These are phyloP conservation scores for Didymodactylos carnosus DNA, from an alignment of 2,888 invertebrate genomes.

Conservation along the genomic window DNA sequence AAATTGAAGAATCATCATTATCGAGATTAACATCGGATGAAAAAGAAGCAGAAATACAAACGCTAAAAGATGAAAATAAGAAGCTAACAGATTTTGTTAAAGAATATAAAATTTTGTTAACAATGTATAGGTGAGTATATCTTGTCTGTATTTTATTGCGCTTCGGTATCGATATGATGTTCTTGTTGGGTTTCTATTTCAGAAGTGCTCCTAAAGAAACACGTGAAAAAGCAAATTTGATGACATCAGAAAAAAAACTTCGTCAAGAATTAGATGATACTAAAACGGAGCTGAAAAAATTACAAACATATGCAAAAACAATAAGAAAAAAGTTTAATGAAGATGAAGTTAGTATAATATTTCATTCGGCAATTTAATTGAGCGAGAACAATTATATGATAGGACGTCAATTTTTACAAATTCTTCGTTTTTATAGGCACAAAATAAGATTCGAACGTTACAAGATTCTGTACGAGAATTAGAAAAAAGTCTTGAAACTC, in stretches of 20 bases:
- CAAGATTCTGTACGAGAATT: conserved; percentile 78
- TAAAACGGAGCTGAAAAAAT: not conserved
- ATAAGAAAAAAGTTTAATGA: not conserved
- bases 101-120: not conserved
- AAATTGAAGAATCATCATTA: not conserved
- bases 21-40: not conserved
- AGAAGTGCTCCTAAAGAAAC: conserved; percentile 91
- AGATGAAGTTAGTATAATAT: not conserved
- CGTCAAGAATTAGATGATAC: conserved; percentile 10
- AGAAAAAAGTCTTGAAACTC: conserved; percentile 54
- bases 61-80: not conserved
- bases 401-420: no score
- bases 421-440: conserved; percentile 51
- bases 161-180: no score
- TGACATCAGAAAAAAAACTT: conserved; percentile 7
- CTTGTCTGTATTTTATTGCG: no score
- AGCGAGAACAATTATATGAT: no score
- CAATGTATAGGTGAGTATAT: not conserved
- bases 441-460: conserved; percentile 72
- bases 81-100: not conserved
- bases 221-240: conserved; percentile 52
- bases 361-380: not conserved
- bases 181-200: no score
- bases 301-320: conserved; percentile 1
- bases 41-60: not conserved